phyloP scores from a whole-genome alignment of 2,888 invertebrate species.

The Ennomos erosarius region DNA sequence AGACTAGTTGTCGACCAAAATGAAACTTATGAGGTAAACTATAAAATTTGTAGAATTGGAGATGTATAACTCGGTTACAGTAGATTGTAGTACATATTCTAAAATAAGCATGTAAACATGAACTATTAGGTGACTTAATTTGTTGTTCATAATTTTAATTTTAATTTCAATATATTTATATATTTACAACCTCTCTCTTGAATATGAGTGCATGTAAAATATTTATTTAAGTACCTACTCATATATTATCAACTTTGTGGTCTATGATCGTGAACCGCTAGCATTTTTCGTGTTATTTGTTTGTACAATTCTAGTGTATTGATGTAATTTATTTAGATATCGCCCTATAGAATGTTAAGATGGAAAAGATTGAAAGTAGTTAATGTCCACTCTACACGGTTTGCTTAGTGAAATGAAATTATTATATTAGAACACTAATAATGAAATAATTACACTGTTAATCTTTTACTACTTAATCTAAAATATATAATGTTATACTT shows the following conservation, averaged over 20 bases:
- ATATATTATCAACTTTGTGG: no score
- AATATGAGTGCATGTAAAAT: no score
- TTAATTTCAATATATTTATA: no score
- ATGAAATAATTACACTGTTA: slow-evolving; percentile 39
- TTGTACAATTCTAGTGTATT: slow-evolving; percentile 13
- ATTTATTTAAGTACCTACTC: no score
- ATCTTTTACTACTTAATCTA: slow-evolving; percentile 31
- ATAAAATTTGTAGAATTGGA: slow-evolving; percentile 51
- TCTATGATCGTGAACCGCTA: background rate
- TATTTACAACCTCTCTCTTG: no score
- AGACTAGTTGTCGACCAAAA: slow-evolving; percentile 66
- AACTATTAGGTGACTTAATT: slow-evolving; percentile 2
- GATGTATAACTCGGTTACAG: slow-evolving; percentile 4
- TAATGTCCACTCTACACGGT: slow-evolving; percentile 37
- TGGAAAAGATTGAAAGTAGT: slow-evolving; percentile 25
- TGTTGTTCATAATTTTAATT: slow-evolving; percentile 3
- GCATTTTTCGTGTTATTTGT: background rate
- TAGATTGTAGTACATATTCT: slow-evolving; percentile 16
- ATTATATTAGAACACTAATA: slow-evolving; percentile 26
- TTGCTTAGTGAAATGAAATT: slow-evolving; percentile 35
- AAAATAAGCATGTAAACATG: slow-evolving; percentile 11
- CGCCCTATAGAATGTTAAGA: background rate
- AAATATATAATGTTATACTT: slow-evolving; percentile 7
- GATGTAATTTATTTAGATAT: slow-evolving; percentile 7
- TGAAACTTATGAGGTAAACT: slow-evolving; percentile 64